These are phyloP conservation scores for Phrynosoma blainvillii DNA, from an alignment of 2,113 vertebrate genomes.

Conservation along the genomic window DNA sequence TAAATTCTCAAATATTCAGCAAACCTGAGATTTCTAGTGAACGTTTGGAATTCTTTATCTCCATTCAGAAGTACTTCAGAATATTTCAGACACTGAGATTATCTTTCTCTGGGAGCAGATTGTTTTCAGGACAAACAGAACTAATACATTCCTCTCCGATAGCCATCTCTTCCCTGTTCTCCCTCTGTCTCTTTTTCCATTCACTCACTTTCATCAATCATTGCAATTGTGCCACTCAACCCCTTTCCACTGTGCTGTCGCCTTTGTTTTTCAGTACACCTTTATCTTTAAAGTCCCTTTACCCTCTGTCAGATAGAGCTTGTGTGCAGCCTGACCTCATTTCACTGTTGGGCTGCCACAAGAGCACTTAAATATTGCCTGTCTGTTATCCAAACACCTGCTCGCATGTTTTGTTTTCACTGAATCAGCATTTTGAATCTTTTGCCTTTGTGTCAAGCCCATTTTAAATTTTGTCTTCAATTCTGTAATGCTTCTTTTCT, in stretches of 20 bases:
- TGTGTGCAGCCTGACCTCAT: constrained; percentile 33
- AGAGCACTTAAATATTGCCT: constrained; percentile 36
- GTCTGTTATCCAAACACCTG: constrained; percentile 43
- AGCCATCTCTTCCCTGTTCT: not conserved
- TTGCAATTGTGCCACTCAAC: constrained; percentile 11
- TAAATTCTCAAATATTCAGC: constrained; percentile 12
- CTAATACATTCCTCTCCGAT: constrained; percentile 3
- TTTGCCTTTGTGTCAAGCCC: constrained; percentile 27
- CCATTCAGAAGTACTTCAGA: constrained; percentile 52
- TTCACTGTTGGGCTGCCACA: constrained; percentile 46
- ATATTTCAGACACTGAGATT: constrained; percentile 26
- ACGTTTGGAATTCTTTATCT: constrained; percentile 42
- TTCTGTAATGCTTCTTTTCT: not conserved
- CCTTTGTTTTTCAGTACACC: not conserved
- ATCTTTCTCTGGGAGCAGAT: constrained; percentile 47
- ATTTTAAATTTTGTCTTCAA: constrained; percentile 36
- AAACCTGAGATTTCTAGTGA: not conserved
- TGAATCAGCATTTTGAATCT: constrained; percentile 39
- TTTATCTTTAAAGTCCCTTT: constrained; percentile 50
- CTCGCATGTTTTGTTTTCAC: constrained; percentile 31
- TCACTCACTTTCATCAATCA: constrained; percentile 31
- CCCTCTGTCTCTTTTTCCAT: not conserved
- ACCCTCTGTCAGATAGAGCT: constrained; percentile 38
- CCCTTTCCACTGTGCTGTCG: constrained; percentile 21
- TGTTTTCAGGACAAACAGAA: constrained; percentile 7